phyloP scores from a whole-genome alignment of 2,797 vertebrate species.

The Hippopotamyrus pictus region DNA sequence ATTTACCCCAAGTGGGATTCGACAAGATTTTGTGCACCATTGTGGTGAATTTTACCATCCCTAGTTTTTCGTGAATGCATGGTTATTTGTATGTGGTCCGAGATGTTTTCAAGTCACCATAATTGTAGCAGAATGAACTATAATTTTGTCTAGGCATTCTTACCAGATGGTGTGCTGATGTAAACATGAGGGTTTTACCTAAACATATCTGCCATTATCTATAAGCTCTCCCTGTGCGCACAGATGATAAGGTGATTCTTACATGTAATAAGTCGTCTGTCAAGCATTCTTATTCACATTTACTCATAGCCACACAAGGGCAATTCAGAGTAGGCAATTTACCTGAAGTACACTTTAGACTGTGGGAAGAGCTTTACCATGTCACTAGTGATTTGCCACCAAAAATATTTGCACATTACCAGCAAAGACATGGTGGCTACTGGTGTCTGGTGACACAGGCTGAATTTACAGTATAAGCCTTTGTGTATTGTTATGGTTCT shows the following conservation, averaged over 20 bases:
- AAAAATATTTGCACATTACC: background rate
- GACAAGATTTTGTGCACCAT: background rate
- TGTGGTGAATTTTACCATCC: background rate
- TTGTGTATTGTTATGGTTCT: background rate
- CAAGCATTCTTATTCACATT: background rate
- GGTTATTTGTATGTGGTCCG: background rate
- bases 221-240: background rate
- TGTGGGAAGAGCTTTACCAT: background rate
- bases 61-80: background rate
- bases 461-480: background rate
- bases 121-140: background rate
- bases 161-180: background rate
- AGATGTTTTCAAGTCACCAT: background rate
- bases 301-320: background rate
- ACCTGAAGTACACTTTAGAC: background rate
- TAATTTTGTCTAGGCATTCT: background rate
- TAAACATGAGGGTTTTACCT: background rate
- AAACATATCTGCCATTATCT: background rate
- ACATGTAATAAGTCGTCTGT: background rate
- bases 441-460: background rate
- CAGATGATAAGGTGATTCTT: background rate
- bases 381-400: background rate
- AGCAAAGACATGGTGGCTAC: background rate
- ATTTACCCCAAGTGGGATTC: background rate
- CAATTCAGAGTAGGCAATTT: background rate